A percentile compares a stretch with the other conserved stretches of the same genome.
phyloP scores from a whole-genome alignment of 2,888 invertebrate species.

The Salpingus planirostris region DNA sequence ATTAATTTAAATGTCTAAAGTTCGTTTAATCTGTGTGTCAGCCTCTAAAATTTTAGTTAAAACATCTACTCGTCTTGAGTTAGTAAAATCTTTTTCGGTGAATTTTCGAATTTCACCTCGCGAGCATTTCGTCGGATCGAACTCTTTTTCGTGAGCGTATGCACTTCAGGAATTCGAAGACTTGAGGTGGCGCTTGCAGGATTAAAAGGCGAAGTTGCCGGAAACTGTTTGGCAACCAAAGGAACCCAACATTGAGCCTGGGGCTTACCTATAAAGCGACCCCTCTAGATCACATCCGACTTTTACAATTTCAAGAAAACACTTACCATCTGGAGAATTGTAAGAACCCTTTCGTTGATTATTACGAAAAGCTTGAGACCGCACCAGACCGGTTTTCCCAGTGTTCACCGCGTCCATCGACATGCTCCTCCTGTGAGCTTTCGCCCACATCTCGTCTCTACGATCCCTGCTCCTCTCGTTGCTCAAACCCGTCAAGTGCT shows the following conservation, averaged over 20 bases:
- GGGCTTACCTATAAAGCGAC: constrained; percentile 41
- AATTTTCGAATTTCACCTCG: constrained; percentile 4
- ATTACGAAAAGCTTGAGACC: constrained; percentile 55
- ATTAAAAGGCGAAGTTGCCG: constrained; percentile 58
- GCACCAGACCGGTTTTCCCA: constrained; percentile 62
- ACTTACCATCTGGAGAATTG: constrained; percentile 6
- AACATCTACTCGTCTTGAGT: background rate
- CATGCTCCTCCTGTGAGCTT: constrained; percentile 57
- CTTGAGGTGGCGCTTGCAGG: constrained; percentile 21
- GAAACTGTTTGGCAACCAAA: constrained; percentile 63
- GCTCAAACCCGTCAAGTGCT: constrained; percentile 53
- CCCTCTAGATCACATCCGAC: constrained; percentile 32
- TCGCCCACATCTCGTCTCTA: constrained; percentile 37
- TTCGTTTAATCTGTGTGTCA: too few species aligned
- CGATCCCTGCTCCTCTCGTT: constrained; percentile 33
- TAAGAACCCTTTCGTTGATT: constrained; percentile 40
- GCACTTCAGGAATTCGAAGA: constrained; percentile 11
- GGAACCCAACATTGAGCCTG: constrained; percentile 57
- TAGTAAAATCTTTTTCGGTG: background rate
- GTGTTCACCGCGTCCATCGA: constrained; percentile 73
- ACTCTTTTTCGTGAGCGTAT: constrained; percentile 15
- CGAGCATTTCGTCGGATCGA: constrained; percentile 19
- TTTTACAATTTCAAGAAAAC: background rate
- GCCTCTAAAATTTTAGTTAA: too few species aligned
- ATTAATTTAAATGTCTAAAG: too few species aligned